phyloP scores from a whole-genome alignment of 2,888 invertebrate species.

The Ophonus ardosiacus region DNA sequence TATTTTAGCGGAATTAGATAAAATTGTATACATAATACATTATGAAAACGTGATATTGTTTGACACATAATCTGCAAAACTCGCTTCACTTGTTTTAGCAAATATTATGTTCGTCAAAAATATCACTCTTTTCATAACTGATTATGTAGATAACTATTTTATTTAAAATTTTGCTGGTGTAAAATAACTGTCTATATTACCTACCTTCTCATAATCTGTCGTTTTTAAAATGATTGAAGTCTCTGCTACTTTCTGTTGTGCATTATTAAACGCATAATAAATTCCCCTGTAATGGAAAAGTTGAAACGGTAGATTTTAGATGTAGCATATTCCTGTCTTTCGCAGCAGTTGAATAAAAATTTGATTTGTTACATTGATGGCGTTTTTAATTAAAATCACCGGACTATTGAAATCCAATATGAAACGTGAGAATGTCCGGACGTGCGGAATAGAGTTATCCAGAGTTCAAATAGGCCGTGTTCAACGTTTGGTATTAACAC shows the following conservation, averaged over 20 bases:
- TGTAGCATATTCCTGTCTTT: neutral
- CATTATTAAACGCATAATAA: neutral
- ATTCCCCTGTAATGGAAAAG: neutral
- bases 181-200: neutral
- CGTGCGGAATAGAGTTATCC: conserved; percentile 54
- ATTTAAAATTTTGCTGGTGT: neutral
- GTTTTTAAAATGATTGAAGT: neutral
- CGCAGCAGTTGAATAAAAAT: conserved; percentile 18
- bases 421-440: conserved; percentile 53
- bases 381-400: conserved; percentile 57
- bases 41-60: too few species aligned
- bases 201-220: neutral
- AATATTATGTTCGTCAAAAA: too few species aligned
- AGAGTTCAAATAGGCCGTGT: conserved; percentile 56
- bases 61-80: too few species aligned
- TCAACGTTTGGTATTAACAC: conserved; percentile 46
- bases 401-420: conserved; percentile 56
- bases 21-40: too few species aligned
- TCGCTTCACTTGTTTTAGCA: too few species aligned
- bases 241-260: neutral
- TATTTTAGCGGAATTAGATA: too few species aligned
- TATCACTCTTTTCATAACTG: too few species aligned
- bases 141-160: too few species aligned
- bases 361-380: conserved; percentile 41
- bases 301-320: neutral